A percentile compares a stretch with the other conserved stretches of the same genome.
Conservation (phyloP, 2,113 vertebrate species). For the Edolisoma coerulescens region DNA sequence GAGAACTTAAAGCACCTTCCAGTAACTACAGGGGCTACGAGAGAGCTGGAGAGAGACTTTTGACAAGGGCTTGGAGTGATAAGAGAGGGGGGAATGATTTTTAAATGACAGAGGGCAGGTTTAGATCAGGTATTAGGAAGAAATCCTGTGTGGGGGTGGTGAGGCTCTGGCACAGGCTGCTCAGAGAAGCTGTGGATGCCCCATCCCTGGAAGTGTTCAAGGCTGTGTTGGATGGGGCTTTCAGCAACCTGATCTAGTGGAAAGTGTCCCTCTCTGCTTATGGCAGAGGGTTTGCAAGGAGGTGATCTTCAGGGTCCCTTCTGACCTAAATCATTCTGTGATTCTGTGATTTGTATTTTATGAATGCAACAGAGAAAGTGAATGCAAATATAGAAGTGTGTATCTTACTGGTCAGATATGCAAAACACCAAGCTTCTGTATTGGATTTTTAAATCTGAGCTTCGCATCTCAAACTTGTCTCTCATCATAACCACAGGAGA, state of each 20-base stretch:
- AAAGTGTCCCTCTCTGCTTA: background rate
- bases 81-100: background rate
- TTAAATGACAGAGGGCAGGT: background rate
- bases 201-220: background rate
- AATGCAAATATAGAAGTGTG: background rate
- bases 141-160: background rate
- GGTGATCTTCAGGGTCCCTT: background rate
- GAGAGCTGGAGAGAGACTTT: background rate
- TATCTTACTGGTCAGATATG: background rate
- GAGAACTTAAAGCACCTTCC: background rate
- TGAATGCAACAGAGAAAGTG: background rate
- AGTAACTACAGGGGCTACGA: background rate
- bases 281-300: background rate
- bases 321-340: background rate
- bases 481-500: constrained; percentile 24
- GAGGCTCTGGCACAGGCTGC: background rate
- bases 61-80: background rate
- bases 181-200: background rate
- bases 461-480: constrained; percentile 3
- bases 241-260: background rate
- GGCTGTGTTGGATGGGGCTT: background rate
- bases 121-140: background rate
- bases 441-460: constrained; percentile 2
- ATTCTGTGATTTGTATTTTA: background rate
- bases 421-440: background rate